Base-by-base conservation (phyloP, 2,888 invertebrate genomes). In the Parascotia fuliginaria region DNA sequence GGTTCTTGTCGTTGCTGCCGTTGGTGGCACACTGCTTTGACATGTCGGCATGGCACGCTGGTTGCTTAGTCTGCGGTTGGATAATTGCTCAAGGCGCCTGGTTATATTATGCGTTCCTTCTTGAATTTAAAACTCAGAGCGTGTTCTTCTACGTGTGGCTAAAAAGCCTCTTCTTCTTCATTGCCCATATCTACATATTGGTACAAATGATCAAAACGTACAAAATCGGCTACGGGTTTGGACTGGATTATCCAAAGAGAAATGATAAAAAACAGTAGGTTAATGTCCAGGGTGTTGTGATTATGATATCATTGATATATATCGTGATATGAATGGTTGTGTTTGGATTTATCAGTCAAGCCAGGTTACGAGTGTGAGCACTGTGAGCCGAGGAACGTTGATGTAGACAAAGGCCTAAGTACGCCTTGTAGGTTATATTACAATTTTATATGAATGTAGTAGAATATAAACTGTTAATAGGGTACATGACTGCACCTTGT, bases 1-100 rank as follows among this genome's bases (percentile, higher is more conserved):
- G 99, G 99, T 98, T 98, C 77, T 85, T 99, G 50, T 96, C 97
- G 1, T 83, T 99, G 5, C 83, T 99, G 12, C 99, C 99, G 0
- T 75, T 98, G 14, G 95, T 96, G 50, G 85, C 96, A 0, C 96
- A 96, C 60, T 94, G 94, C 73, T 93, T 98, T 19, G 92, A 92
- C 55, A 87, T 95, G 51, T 85, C 93, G 2, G 71, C 89, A 5
- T 81, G 79, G 7, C 84, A 87, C 47, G 92, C 93, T 0, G 46
- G 94, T 0, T 66, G 94, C 6, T 79, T 96, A 12, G 70, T 87
- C 0, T 51, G 83, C 0, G 75, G 95, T 19, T 97, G 97, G 97
- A 71, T 95, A 7, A 64, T 90, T 0, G 94, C 95, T 0, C 98
- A 99, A 92, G 95, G 92, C 0, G 84, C 96, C 0, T 99, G 99